Evolutionary conservation across 1,140 invertebrate genomes (phyloP).

Genomic region (Vollenhovia emeryi): DNA sequence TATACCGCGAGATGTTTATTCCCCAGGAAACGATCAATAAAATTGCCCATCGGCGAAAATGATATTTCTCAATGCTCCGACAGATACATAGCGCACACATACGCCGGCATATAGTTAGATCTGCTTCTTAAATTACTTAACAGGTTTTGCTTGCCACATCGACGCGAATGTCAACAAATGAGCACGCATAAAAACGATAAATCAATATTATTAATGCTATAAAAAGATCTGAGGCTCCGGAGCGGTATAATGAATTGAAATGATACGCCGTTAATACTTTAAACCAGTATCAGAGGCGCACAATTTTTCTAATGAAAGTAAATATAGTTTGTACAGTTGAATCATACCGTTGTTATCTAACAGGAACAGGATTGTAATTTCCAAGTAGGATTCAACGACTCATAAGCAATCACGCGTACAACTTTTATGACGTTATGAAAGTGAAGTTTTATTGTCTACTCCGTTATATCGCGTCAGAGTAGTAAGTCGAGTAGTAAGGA

Average conservation of each 20-base stretch:
- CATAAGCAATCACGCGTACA: neutral
- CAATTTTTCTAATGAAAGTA: neutral
- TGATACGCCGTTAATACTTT: neutral
- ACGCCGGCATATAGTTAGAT: neutral
- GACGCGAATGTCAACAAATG: neutral
- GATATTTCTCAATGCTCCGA: neutral
- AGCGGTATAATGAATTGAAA: neutral
- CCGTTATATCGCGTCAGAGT: conserved; percentile 27
- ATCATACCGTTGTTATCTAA: neutral
- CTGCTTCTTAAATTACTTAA: conserved; percentile 16
- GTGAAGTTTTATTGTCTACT: conserved; percentile 21
- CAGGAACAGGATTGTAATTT: neutral
- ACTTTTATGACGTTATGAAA: conserved; percentile 44
- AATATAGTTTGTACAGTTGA: neutral
- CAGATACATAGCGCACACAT: neutral
- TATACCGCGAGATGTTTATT: neutral
- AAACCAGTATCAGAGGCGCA: neutral
- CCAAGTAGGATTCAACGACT: neutral
- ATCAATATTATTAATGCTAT: conserved; percentile 9
- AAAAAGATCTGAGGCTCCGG: neutral
- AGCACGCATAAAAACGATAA: neutral
- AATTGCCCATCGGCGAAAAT: neutral
- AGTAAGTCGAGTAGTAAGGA: too few species aligned
- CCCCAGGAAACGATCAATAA: neutral
- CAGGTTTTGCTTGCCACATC: neutral